Evolutionary conservation across 2,113 vertebrate genomes (phyloP).

Genomic region (Hystrix cristata): DNA sequence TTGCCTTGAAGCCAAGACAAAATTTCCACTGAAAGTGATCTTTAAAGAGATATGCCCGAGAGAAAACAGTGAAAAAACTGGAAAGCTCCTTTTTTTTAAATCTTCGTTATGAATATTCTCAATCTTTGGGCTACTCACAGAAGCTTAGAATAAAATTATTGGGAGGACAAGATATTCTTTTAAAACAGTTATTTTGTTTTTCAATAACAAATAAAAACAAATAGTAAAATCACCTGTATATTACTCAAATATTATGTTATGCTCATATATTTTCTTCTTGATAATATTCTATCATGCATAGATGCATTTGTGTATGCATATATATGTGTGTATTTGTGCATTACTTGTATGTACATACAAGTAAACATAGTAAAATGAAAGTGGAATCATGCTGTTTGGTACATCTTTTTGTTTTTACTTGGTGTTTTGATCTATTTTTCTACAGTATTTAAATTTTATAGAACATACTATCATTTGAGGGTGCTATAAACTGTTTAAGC

Average conservation of each 20-base stretch:
- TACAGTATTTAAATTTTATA: neutral
- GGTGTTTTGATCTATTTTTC: neutral
- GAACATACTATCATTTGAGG: neutral
- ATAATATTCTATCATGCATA: neutral
- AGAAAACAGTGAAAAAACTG: neutral
- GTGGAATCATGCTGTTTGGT: neutral
- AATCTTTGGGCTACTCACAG: neutral
- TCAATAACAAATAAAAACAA: neutral
- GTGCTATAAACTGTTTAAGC: neutral
- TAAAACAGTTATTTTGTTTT: neutral
- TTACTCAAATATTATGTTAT: neutral
- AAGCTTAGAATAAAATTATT: neutral
- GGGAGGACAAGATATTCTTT: neutral
- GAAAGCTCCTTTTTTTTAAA: neutral
- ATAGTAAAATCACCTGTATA: neutral
- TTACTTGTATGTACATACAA: neutral
- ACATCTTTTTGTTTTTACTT: constrained; percentile 21
- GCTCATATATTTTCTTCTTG: neutral
- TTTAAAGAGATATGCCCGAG: neutral
- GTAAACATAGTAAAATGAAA: neutral
- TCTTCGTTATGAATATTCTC: neutral
- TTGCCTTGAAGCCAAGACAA: neutral
- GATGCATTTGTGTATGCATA: neutral
- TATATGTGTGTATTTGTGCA: neutral
- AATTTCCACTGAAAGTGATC: neutral